A percentile compares a stretch with the other conserved stretches of the same genome.
Conservation (phyloP, 2,888 invertebrate species). For the Coelinius sp. region DNA sequence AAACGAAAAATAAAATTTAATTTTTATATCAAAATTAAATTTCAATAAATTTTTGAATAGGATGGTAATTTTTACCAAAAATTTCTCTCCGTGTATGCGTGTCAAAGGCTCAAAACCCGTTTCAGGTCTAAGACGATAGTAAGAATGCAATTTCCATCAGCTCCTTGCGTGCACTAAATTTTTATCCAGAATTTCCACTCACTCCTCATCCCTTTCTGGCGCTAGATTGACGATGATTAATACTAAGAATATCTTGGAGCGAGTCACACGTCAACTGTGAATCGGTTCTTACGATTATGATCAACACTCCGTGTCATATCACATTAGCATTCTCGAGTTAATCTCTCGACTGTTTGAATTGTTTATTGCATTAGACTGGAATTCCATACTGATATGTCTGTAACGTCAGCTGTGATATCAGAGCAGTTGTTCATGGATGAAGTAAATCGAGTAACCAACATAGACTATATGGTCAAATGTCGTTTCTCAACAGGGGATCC, state of each 20-base stretch:
- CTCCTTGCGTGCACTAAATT: slow-evolving; percentile 40
- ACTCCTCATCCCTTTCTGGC: not conserved
- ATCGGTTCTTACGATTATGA: not conserved
- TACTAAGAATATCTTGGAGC: slow-evolving; percentile 35
- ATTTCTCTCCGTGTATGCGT: too few relatives aligned
- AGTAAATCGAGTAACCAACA: slow-evolving; percentile 20
- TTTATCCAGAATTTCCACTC: slow-evolving; percentile 31
- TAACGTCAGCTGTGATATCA: slow-evolving; percentile 11
- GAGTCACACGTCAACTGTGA: slow-evolving; percentile 24
- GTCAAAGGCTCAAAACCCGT: not conserved
- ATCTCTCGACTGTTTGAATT: not conserved
- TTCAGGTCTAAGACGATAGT: slow-evolving; percentile 29
- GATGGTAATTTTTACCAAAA: too few relatives aligned
- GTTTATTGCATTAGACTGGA: slow-evolving; percentile 13
- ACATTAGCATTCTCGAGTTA: not conserved
- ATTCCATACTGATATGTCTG: slow-evolving; percentile 18
- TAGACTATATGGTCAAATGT: slow-evolving; percentile 24
- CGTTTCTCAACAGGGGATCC: slow-evolving; percentile 24
- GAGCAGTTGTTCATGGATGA: slow-evolving; percentile 22
- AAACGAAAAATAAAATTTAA: too few relatives aligned
- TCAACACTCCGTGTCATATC: not conserved
- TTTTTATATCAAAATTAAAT: too few relatives aligned
- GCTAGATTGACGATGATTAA: slow-evolving; percentile 37
- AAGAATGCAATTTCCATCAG: slow-evolving; percentile 45
- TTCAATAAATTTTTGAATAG: too few relatives aligned